These are phyloP conservation scores for Neomicropteryx cornuta DNA, from an alignment of 1,140 invertebrate genomes.

Conservation along the genomic window DNA sequence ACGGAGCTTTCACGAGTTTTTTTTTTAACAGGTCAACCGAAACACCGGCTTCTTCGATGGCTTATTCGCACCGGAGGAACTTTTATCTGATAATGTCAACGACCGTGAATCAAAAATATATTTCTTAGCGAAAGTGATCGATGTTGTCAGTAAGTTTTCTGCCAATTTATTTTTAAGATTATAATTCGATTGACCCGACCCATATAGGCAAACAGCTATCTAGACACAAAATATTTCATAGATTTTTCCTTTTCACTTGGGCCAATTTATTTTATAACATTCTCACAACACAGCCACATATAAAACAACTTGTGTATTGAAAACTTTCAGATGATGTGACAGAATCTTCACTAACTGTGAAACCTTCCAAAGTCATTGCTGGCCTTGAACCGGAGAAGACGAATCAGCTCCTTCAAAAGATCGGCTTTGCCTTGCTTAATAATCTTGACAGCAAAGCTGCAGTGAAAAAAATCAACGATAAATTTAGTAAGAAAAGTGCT, in stretches of 20 bases:
- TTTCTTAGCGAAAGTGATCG: constrained; percentile 85
- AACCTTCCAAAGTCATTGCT: constrained; percentile 84
- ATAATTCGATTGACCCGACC: too few species aligned
- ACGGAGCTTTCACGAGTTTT: too few species aligned
- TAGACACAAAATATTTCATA: too few species aligned
- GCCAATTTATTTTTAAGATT: background rate
- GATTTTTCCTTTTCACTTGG: too few species aligned
- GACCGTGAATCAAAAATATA: constrained; percentile 80
- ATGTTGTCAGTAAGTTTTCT: constrained; percentile 74
- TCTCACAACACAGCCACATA: constrained; percentile 37
- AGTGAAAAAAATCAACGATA: constrained; percentile 6
- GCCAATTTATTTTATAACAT: constrained; percentile 54
- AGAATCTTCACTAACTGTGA: constrained; percentile 58
- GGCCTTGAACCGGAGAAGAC: constrained; percentile 90
- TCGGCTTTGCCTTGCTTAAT: constrained; percentile 64
- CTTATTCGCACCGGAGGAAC: constrained; percentile 72
- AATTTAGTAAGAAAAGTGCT: constrained; percentile 2
- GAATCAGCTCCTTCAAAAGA: constrained; percentile 78
- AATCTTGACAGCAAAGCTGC: constrained; percentile 33
- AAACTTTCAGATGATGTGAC: constrained; percentile 38
- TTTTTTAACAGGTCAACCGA: too few species aligned
- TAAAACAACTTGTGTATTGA: constrained; percentile 21
- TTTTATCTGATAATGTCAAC: constrained; percentile 80
- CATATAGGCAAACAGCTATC: too few species aligned
- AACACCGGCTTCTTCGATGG: too few species aligned